Evolutionary conservation across 2,113 vertebrate species (phyloP), one percentile per base, ranked within the genome.

Genomic region (Nicator chloris): DNA sequence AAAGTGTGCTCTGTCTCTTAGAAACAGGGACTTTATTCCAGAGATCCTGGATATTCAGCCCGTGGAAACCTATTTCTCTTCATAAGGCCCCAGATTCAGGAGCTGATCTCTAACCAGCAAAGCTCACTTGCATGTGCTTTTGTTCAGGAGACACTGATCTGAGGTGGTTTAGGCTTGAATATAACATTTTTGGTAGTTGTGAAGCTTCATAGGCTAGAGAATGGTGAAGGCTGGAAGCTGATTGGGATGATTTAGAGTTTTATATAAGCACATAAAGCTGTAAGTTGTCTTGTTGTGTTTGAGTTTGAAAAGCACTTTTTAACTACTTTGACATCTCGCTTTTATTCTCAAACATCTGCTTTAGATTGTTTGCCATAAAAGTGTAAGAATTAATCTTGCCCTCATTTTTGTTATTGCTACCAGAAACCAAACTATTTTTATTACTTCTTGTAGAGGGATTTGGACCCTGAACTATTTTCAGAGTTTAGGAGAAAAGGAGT

Each of bases 391-490:
- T 94, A 93, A 92, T 95, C 80, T 94, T 93, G 50, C 87, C 76
- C 70, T 87, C 35, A 2, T 93, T 96, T 95, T 92, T 95, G 90
- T 96, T 94, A 94, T 60, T 96, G 90, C 93, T 96, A 96, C 94
- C 94, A 97, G 95, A 97, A 94, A 93, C 94, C 79, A 93, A 95
- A 90, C 81, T 96, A 82, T 91, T 96, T 96, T 96, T 94, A 96
- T 94, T 94, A 57, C 92, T 90, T 37, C 70, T 96, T 81, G 26
- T 75, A 10, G 76, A 73, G 80, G 35, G 89, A 77, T 92, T 92
- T 93, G 59, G 78, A 70, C 50, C 26, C 39, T 78, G 87, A 89
- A 73, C 45, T 90, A 16, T 79, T 94, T 90, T 93, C 68, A 54
- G 59, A 72, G 26, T 76, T 80, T 66, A 86, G 88, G 42, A 59